Base-by-base conservation (phyloP, 2,888 invertebrate species). In the Thymelicus sylvestris region DNA sequence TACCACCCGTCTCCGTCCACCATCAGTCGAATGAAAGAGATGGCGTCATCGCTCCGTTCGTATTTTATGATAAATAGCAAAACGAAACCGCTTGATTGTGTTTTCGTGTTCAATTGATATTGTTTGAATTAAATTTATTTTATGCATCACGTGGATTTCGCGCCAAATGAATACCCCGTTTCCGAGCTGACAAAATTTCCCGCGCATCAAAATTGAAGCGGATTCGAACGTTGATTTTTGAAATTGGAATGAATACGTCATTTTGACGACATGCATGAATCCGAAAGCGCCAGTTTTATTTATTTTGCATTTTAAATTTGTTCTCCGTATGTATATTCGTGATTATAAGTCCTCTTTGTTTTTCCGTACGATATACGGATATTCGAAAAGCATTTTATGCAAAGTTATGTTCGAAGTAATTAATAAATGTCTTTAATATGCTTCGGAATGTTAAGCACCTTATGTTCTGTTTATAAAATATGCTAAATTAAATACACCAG, bases 41-140 rank as follows among this genome's bases (percentile, higher is more conserved):
- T 70, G 73, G 74, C 71, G 63, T 73, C 81, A 85, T 80, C 80
- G 78, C 80, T 74, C 76, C 80, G 83, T 85, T 83, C 83, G 86
- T 86, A 86, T 89, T 90, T 90, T 89, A 91, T 90, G 89, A 90
- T 90, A 91, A 90, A 91, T 90, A 90, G 87, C 86, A 82, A 85
- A 87, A 83, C 81, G 81, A 82, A 85, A 80, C 77, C 81, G 82
- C 78, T 79, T 84, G 86, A 90, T 90, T 88, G 90, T 88, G 84
- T 91, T 91, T 85, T 79, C 89, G 82, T 90, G 90, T 91, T 84
- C 84, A 85, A 90, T 90, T 90, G 88, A 89, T 88, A 89, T 89
- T 90, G 88, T 89, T 87, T 86, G 83, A 80, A 84, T 88, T 87
- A 86, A 86, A 90, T 90, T 91, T 87, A 86, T 87, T 89, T 89